Conservation (phyloP, 1,140 invertebrate genomes). For the Drosophila ananassae region DNA sequence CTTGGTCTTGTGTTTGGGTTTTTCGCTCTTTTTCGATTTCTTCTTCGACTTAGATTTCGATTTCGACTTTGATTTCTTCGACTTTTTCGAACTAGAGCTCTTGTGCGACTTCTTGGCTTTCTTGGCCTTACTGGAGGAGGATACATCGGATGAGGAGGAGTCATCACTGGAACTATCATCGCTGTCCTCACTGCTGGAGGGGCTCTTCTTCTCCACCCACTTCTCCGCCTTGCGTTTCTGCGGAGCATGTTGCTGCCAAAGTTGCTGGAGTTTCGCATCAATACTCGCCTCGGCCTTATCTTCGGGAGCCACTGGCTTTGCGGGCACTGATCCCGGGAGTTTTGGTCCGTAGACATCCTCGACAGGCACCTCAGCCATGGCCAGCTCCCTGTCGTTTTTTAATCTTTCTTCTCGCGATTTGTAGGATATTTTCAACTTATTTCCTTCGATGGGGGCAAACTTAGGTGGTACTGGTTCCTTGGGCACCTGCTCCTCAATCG, state of each 20-base stretch:
- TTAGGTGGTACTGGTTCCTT: slow-evolving; percentile 34
- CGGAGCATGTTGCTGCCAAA: slow-evolving; percentile 60
- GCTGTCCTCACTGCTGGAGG: slow-evolving; percentile 52
- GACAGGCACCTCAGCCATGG: slow-evolving; percentile 37
- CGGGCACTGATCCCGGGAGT: slow-evolving; percentile 21
- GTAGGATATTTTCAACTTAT: slow-evolving; percentile 61
- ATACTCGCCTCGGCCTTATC: slow-evolving; percentile 37
- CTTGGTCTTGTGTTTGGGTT: slow-evolving; percentile 56
- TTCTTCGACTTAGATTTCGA: slow-evolving; percentile 47
- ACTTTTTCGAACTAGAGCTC: slow-evolving; percentile 57
- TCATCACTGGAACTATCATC: slow-evolving; percentile 37
- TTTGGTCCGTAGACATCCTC: slow-evolving; percentile 61
- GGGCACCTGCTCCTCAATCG: slow-evolving; percentile 12
- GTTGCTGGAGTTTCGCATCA: slow-evolving; percentile 63
- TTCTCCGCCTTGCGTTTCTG: slow-evolving; percentile 52
- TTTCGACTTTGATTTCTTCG: slow-evolving; percentile 57
- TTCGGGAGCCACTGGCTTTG: background rate
- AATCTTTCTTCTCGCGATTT: slow-evolving; percentile 62
- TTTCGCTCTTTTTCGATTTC: slow-evolving; percentile 75
- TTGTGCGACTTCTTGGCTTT: slow-evolving; percentile 64
- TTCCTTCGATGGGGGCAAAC: slow-evolving; percentile 60
- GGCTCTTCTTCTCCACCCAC: slow-evolving; percentile 64
- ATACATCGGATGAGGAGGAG: slow-evolving; percentile 22
- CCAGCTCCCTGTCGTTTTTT: slow-evolving; percentile 60
- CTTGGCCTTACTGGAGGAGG: slow-evolving; percentile 21